Percentiles rank a stretch among this genome's conserved stretches.
These are phyloP conservation scores for Rhamphomyia laevipes DNA, from an alignment of 2,888 invertebrate species.

Conservation along the genomic window DNA sequence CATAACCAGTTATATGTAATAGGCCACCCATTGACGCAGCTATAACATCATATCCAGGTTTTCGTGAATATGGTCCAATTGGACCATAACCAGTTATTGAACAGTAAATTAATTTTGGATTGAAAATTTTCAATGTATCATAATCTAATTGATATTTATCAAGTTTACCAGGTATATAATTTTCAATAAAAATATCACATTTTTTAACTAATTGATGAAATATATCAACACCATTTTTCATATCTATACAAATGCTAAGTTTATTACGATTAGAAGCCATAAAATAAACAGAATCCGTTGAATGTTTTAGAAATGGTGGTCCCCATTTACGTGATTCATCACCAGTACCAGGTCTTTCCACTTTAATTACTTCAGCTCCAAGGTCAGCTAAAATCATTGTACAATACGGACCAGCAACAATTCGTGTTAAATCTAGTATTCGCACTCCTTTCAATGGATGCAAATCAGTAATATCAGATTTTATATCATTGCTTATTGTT, in stretches of 20 bases:
- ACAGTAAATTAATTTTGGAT: conserved; percentile 80
- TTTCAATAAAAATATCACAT: conserved; percentile 85
- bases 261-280: conserved; percentile 87
- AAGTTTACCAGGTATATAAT: conserved; percentile 86
- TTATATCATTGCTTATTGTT: no score
- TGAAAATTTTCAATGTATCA: conserved; percentile 50
- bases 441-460: conserved; percentile 59
- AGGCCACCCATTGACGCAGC: conserved; percentile 88
- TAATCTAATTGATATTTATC: conserved; percentile 69
- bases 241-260: conserved; percentile 77
- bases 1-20: conserved; percentile 77
- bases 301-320: conserved; percentile 66
- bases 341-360: conserved; percentile 70
- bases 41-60: conserved; percentile 94
- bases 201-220: conserved; percentile 59
- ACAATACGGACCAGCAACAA: conserved; percentile 90
- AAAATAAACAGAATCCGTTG: conserved; percentile 69
- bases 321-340: conserved; percentile 92
- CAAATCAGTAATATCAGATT: conserved; percentile 16
- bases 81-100: conserved; percentile 88
- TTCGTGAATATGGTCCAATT: conserved; percentile 69
- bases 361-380: conserved; percentile 86
- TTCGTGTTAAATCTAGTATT: conserved; percentile 69
- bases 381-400: conserved; percentile 88
- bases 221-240: conserved; percentile 60